Conservation (phyloP, 2,888 invertebrate genomes). For the Amorpha juglandis region DNA sequence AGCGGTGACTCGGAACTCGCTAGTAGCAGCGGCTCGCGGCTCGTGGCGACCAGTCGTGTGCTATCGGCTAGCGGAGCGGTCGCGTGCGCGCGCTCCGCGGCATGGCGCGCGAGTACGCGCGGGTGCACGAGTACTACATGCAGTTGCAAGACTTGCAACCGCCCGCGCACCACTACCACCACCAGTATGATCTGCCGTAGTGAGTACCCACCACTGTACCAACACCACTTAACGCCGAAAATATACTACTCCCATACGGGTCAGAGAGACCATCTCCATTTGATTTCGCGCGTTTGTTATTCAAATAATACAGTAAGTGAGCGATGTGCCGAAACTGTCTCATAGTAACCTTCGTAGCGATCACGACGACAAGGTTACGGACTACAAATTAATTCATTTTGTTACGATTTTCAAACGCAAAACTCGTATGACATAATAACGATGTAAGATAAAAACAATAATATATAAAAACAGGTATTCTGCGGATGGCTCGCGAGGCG, state of each 20-base stretch:
- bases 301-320: not conserved
- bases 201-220: constrained; percentile 48
- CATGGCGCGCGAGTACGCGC: constrained; percentile 61
- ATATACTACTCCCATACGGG: not conserved
- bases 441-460: constrained; percentile 14
- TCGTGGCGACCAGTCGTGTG: constrained; percentile 35
- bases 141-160: constrained; percentile 60
- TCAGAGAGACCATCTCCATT: not conserved
- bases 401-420: constrained; percentile 7
- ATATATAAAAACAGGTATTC: constrained; percentile 12
- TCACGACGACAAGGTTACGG: constrained; percentile 13
- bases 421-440: constrained; percentile 19
- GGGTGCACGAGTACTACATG: constrained; percentile 59
- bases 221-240: not conserved
- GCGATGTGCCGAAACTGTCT: constrained; percentile 9
- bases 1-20: not conserved
- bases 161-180: constrained; percentile 46
- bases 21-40: not conserved
- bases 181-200: constrained; percentile 52
- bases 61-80: constrained; percentile 39
- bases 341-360: constrained; percentile 3
- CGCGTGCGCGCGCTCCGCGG: constrained; percentile 38
- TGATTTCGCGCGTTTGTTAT: not conserved
- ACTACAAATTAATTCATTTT: constrained; percentile 5
- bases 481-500: not conserved